These are phyloP conservation scores for Dromaius novaehollandiae DNA, from an alignment of 2,113 vertebrate species.

Conservation along the genomic window DNA sequence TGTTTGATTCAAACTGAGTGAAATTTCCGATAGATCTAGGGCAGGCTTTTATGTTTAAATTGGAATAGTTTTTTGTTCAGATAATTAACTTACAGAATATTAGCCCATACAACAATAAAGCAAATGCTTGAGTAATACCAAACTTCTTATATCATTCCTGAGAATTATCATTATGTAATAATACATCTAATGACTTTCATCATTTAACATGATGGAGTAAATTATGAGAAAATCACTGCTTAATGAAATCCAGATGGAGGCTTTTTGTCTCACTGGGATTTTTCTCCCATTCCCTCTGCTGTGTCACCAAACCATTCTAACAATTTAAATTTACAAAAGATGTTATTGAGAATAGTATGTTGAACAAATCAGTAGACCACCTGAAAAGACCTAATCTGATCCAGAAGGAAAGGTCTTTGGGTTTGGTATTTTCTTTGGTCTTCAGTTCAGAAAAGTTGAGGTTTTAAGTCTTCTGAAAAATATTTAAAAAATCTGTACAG, in stretches of 20 bases:
- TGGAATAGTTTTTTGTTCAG: not conserved
- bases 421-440: not conserved
- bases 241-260: conserved; percentile 43
- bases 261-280: conserved; percentile 12
- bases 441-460: not conserved
- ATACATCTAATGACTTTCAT: not conserved
- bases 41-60: not conserved
- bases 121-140: not conserved
- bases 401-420: not conserved
- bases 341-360: not conserved
- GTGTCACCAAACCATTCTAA: not conserved
- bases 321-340: not conserved
- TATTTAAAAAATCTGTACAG: not conserved
- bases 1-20: not conserved
- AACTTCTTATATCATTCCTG: not conserved
- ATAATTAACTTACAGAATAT: not conserved
- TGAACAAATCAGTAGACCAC: not conserved
- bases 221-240: conserved; percentile 11
- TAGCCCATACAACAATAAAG: not conserved
- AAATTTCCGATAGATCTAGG: not conserved
- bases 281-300: not conserved
- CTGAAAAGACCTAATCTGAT: not conserved
- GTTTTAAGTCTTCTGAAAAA: not conserved
- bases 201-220: not conserved
- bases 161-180: not conserved